phyloP scores from a whole-genome alignment of 2,797 vertebrate species.

The Epinephelus malabaricus region DNA sequence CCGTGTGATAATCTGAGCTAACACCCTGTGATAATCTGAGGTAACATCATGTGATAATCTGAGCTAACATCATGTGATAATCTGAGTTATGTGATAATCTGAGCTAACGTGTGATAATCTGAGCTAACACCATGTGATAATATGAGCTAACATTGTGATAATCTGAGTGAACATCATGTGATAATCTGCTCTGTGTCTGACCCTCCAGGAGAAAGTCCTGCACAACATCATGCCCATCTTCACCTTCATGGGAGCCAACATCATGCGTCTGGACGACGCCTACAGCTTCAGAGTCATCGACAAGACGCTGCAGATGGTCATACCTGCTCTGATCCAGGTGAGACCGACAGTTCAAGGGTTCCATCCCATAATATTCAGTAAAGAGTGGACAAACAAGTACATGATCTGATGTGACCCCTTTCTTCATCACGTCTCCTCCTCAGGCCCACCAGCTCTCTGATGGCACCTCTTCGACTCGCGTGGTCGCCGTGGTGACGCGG shows the following conservation, averaged over 20 bases:
- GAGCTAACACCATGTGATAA: too few species aligned
- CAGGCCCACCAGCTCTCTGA: conserved; percentile 87
- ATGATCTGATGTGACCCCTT: too few species aligned
- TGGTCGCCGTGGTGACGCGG: conserved; percentile 86
- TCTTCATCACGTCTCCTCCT: background rate
- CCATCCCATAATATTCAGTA: too few species aligned
- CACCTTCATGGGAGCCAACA: conserved; percentile 97
- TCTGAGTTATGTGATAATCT: too few species aligned
- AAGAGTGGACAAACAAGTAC: too few species aligned
- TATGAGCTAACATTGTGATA: too few species aligned
- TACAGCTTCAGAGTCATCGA: conserved; percentile 98
- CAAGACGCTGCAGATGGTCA: conserved; percentile 94
- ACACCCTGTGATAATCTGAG: too few species aligned
- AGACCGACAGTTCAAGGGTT: background rate
- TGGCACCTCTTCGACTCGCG: conserved; percentile 64
- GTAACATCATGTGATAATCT: background rate
- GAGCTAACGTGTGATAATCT: too few species aligned
- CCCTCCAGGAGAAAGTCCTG: conserved; percentile 95
- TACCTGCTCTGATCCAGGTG: conserved; percentile 95
- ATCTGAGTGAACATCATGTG: too few species aligned
- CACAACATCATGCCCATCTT: conserved; percentile 99
- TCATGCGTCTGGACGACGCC: conserved; percentile 94
- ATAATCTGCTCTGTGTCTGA: background rate
- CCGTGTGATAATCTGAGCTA: too few species aligned
- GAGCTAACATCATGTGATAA: too few species aligned